Evolutionary conservation across 2,888 invertebrate species (phyloP).

Genomic region (Rambutsinella grinnellia): DNA sequence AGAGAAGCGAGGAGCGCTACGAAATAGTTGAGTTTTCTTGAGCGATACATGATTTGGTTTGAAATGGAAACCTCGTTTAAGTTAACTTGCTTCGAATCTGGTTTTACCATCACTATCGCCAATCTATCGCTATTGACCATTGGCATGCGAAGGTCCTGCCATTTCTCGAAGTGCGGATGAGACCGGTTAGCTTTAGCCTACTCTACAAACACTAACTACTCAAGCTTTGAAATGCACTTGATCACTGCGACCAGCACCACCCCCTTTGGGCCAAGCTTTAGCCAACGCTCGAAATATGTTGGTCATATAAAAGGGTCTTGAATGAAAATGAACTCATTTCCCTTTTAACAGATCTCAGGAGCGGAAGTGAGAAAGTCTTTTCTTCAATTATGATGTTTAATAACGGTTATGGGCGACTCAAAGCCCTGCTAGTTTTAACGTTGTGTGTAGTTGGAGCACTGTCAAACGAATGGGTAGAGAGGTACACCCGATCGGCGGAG

Average conservation of each 20-base stretch:
- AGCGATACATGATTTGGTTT: not conserved
- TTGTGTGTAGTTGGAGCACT: too few relatives aligned
- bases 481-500: conserved; percentile 27
- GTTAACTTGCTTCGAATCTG: not conserved
- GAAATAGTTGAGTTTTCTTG: too few relatives aligned
- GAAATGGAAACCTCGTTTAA: not conserved
- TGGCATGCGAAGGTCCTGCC: too few relatives aligned
- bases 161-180: not conserved
- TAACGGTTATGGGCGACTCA: conserved; percentile 18
- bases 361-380: too few relatives aligned
- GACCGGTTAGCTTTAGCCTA: conserved; percentile 41
- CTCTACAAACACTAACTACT: conserved; percentile 15
- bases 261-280: too few relatives aligned
- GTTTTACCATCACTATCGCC: not conserved
- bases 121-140: too few relatives aligned
- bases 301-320: conserved; percentile 46
- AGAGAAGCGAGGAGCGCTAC: too few relatives aligned
- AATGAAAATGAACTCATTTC: conserved; percentile 50
- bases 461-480: conserved; percentile 33
- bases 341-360: conserved; percentile 40
- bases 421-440: too few relatives aligned
- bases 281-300: conserved; percentile 4
- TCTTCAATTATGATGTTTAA: not conserved
- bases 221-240: not conserved
- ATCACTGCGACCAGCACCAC: too few relatives aligned